Evolutionary conservation across 2,797 vertebrate species (phyloP).

Genomic region (Enoplosus armatus): DNA sequence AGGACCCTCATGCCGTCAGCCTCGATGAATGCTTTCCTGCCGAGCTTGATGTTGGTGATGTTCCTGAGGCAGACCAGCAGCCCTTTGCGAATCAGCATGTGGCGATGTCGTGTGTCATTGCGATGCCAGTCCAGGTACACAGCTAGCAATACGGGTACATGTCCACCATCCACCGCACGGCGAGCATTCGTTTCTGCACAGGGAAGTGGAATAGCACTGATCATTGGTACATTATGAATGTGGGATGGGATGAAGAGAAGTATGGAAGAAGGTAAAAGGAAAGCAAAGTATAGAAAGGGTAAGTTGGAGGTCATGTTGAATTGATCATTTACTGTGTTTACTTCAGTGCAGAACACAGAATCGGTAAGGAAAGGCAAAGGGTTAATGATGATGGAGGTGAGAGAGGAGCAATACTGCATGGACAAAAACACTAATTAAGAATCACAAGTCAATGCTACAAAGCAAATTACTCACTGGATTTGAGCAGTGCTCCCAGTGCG

Average conservation of each 20-base stretch:
- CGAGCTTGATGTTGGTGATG: slow-evolving; percentile 94
- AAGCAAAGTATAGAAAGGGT: not conserved
- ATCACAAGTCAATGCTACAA: slow-evolving; percentile 30
- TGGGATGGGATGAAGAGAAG: not conserved
- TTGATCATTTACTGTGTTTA: slow-evolving; percentile 18
- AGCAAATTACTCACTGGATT: slow-evolving; percentile 94
- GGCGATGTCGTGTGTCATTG: slow-evolving; percentile 94
- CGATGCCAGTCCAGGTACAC: slow-evolving; percentile 97
- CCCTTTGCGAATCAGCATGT: slow-evolving; percentile 95
- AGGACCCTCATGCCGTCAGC: slow-evolving; percentile 96
- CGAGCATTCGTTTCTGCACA: slow-evolving; percentile 92
- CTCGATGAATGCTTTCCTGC: slow-evolving; percentile 95
- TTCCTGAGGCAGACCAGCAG: slow-evolving; percentile 95
- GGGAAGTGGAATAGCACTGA: not conserved
- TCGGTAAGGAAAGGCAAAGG: not conserved
- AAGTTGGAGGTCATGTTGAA: slow-evolving; percentile 7
- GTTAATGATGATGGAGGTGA: slow-evolving; percentile 2
- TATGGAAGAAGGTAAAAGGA: not conserved
- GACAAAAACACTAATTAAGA: slow-evolving; percentile 10
- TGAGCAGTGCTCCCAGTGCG: slow-evolving; percentile 95
- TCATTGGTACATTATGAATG: not conserved
- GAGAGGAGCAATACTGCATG: not conserved
- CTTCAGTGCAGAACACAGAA: slow-evolving; percentile 6
- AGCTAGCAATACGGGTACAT: slow-evolving; percentile 89
- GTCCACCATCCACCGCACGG: slow-evolving; percentile 92